Percentiles rank a stretch among this genome's conserved stretches.
phyloP scores from a whole-genome alignment of 2,888 invertebrate genomes.

The Anaspis maculata region DNA sequence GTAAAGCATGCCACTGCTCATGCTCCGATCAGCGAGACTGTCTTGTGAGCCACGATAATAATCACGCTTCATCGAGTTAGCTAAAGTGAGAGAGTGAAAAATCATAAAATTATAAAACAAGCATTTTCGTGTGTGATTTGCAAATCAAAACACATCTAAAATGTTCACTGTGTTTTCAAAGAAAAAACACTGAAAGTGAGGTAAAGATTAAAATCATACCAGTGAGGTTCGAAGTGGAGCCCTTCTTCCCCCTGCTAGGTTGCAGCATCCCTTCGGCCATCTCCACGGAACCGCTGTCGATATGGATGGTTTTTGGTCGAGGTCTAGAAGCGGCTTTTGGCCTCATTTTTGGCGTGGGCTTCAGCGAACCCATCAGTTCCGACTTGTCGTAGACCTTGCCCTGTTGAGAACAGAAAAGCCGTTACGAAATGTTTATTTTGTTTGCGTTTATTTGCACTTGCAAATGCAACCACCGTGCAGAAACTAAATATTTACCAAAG shows the following conservation, averaged over 20 bases:
- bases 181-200: too few species aligned
- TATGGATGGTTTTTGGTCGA: slow-evolving; percentile 85
- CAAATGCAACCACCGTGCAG: too few species aligned
- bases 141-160: too few species aligned
- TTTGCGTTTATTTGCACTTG: background rate
- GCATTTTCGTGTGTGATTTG: too few species aligned
- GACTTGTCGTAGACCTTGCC: slow-evolving; percentile 71
- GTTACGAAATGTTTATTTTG: background rate
- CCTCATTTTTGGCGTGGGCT: slow-evolving; percentile 56
- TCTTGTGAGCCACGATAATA: slow-evolving; percentile 90
- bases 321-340: slow-evolving; percentile 59
- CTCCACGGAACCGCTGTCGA: slow-evolving; percentile 71
- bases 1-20: slow-evolving; percentile 52
- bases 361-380: slow-evolving; percentile 52
- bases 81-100: slow-evolving; percentile 29
- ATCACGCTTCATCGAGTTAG: slow-evolving; percentile 68
- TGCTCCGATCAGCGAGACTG: slow-evolving; percentile 67
- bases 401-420: slow-evolving; percentile 40
- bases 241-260: slow-evolving; percentile 67
- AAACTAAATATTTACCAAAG: slow-evolving; percentile 22
- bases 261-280: slow-evolving; percentile 68
- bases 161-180: too few species aligned
- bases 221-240: slow-evolving; percentile 73
- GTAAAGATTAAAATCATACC: too few species aligned
- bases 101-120: slow-evolving; percentile 19